Base-by-base conservation (phyloP, 2,113 vertebrate species). In the Ophthalmolycus amberensis region DNA sequence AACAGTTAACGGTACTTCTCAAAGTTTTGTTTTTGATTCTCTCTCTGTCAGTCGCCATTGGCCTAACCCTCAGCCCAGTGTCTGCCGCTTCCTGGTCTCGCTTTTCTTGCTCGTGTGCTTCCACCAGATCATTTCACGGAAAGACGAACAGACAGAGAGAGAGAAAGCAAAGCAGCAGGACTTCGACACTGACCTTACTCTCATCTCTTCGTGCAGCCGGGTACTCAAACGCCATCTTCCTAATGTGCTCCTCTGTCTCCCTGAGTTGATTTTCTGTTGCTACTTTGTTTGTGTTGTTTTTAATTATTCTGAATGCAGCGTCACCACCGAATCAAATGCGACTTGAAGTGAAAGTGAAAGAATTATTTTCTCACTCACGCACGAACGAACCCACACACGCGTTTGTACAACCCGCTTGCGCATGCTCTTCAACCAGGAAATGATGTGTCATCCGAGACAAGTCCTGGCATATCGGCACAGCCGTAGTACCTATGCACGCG, bases 301-400 rank as follows among this genome's bases (percentile, higher is more conserved):
- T 75, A n/a, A 27, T 52, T 58, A 20, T 29, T 74, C 9, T 8
- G 10, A 20, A 22, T 16, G 58, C 42, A 1, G 65, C 76, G 38
- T 25, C 44, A 25, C 4, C 10, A 7, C 5, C 52, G 48, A 82
- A 34, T 70, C 71, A 82, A 71, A 22, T 60, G 15, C 8, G 54
- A 1, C 12, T 37, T 4, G 78, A 89, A 93, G 70, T 14, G 93
- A 95, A 95, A 95, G 91, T 91, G 92, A 92, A 94, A 94, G 80
- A 78, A 67, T 22, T 48, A 1, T 11, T 38, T 27, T 6, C 27
- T 6, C 11, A 0, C 18, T 22, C 12, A 34, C 48, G 3, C 20
- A 22, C 25, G 25, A 25, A 25, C 25, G 27, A 38, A 18, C 22
- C 1, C 48, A 29, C 29, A 4, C 9, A 0, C 14, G n/a, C 10